These are phyloP conservation scores for Sebastes flavidus DNA, from an alignment of 2,797 vertebrate genomes.

Conservation along the genomic window DNA sequence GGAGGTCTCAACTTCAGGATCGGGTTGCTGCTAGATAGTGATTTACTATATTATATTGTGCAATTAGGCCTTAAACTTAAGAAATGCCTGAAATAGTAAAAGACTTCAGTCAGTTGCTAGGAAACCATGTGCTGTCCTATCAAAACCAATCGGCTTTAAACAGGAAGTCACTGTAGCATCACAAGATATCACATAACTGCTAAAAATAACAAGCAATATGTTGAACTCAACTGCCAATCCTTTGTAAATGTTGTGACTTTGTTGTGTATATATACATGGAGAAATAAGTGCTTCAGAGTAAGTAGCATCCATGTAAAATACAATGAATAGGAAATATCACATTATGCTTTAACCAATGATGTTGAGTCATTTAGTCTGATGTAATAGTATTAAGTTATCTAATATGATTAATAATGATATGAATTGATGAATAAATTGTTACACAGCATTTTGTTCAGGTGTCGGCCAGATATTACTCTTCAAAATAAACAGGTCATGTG, in stretches of 20 bases:
- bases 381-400: not conserved
- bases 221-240: not conserved
- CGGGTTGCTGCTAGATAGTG: not conserved
- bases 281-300: not conserved
- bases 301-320: not conserved
- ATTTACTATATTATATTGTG: not conserved
- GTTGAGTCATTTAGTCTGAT: not conserved
- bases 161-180: not conserved
- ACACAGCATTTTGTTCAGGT: not conserved
- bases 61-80: not conserved
- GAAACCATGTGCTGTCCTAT: not conserved
- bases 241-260: not conserved
- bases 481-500: not conserved
- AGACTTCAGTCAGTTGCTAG: not conserved
- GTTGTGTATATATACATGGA: not conserved
- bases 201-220: not conserved
- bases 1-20: conserved; percentile 5
- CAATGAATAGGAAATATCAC: not conserved
- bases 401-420: not conserved
- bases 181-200: not conserved
- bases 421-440: not conserved
- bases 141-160: not conserved
- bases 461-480: not conserved
- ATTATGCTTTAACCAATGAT: not conserved
- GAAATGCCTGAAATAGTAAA: not conserved